A percentile compares a stretch with the other conserved stretches of the same genome.
Conservation (phyloP, 2,888 invertebrate species). For the Halocaridina rubra region DNA sequence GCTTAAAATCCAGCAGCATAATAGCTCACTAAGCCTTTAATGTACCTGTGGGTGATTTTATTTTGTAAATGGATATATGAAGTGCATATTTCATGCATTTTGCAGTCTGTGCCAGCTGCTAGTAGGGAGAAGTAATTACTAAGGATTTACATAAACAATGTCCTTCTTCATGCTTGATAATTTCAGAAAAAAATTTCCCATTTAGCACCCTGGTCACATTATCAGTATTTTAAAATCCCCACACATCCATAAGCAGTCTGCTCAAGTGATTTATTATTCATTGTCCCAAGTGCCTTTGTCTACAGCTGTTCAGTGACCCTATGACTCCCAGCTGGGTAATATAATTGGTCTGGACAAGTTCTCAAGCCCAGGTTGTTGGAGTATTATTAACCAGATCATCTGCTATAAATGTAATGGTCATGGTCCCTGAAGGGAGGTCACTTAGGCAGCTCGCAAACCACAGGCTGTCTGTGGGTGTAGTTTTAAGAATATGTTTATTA, state of each 20-base stretch:
- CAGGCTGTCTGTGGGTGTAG: slow-evolving; percentile 43
- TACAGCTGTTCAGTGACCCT: slow-evolving; percentile 57
- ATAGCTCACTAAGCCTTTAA: slow-evolving; percentile 27
- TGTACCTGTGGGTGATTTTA: background rate
- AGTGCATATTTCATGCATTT: background rate
- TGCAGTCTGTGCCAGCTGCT: slow-evolving; percentile 29
- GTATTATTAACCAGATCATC: background rate
- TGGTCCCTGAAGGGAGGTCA: slow-evolving; percentile 47
- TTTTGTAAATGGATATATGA: background rate
- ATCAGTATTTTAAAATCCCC: slow-evolving; percentile 51
- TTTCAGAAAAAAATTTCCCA: too few relatives aligned
- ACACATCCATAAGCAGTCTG: slow-evolving; percentile 57
- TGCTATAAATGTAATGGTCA: slow-evolving; percentile 41
- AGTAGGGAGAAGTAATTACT: background rate
- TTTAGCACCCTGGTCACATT: slow-evolving; percentile 40
- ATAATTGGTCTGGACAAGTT: slow-evolving; percentile 18
- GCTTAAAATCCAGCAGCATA: slow-evolving; percentile 27
- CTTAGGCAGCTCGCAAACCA: slow-evolving; percentile 54
- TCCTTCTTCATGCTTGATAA: too few relatives aligned
- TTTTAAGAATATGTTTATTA: slow-evolving; percentile 41
- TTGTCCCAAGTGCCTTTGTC: slow-evolving; percentile 58
- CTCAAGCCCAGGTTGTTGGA: background rate
- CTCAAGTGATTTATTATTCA: slow-evolving; percentile 54
- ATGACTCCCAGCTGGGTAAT: slow-evolving; percentile 43
- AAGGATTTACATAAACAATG: background rate